phyloP scores from a whole-genome alignment of 2,113 vertebrate genomes.

The Hyperoodon ampullatus region DNA sequence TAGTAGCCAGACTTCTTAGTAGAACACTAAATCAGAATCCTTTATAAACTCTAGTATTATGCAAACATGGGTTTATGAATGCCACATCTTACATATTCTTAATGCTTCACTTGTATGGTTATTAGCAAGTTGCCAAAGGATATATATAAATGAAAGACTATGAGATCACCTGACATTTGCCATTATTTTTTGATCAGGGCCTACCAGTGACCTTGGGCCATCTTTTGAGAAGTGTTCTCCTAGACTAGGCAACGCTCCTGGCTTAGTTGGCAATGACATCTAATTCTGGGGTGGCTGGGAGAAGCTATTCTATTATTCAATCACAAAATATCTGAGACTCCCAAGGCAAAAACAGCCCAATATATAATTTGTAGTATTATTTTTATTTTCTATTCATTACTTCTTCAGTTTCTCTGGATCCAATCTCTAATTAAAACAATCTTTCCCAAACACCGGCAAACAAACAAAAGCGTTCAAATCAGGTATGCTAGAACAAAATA shows the following conservation, averaged over 20 bases:
- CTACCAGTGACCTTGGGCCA: not conserved
- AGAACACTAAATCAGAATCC: slow-evolving; percentile 18
- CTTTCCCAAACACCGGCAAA: slow-evolving; percentile 11
- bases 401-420: slow-evolving; percentile 39
- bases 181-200: slow-evolving; percentile 3
- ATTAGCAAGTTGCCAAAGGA: slow-evolving; percentile 33
- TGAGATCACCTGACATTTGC: not conserved
- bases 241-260: not conserved
- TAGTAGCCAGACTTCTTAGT: not conserved
- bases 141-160: not conserved
- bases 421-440: slow-evolving; percentile 44
- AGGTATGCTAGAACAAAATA: not conserved
- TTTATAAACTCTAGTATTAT: slow-evolving; percentile 5
- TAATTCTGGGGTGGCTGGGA: not conserved
- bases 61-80: slow-evolving; percentile 8
- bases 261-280: slow-evolving; percentile 11
- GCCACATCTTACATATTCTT: not conserved
- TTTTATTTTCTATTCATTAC: slow-evolving; percentile 58
- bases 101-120: not conserved
- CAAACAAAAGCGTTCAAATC: slow-evolving; percentile 34
- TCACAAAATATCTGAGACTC: slow-evolving; percentile 41
- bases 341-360: not conserved
- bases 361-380: slow-evolving; percentile 18
- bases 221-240: slow-evolving; percentile 45
- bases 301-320: slow-evolving; percentile 50